Evolutionary conservation across 2,888 invertebrate species (phyloP).

Genomic region (Drosophila meridionalis): DNA sequence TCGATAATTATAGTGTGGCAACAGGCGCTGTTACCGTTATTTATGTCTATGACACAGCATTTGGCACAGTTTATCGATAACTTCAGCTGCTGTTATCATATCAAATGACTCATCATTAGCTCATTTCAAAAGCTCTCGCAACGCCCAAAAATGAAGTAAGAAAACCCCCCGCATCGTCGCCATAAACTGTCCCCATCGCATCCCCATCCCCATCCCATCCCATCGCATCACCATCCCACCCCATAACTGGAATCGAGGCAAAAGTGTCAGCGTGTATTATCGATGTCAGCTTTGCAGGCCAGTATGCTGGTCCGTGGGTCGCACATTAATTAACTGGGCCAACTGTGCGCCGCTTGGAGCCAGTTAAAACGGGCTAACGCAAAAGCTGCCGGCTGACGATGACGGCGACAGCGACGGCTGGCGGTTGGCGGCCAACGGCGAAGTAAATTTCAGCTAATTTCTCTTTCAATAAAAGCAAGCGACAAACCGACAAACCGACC

Average conservation of each 20-base stretch:
- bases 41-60: conserved; percentile 1
- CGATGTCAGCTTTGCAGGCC: conserved; percentile 23
- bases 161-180: not conserved
- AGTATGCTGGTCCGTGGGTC: conserved; percentile 31
- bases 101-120: conserved; percentile 12
- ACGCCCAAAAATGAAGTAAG: not conserved
- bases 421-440: conserved; percentile 45
- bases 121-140: not conserved
- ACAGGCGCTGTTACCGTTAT: not conserved
- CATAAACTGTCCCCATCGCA: not conserved
- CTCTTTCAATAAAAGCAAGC: conserved; percentile 72
- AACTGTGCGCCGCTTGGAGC: conserved; percentile 62
- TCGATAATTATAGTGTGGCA: not conserved
- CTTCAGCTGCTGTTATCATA: not conserved
- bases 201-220: not conserved
- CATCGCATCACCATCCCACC: not conserved
- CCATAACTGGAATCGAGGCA: not conserved
- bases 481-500: not conserved
- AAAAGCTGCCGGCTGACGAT: conserved; percentile 22
- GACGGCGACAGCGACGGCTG: conserved; percentile 34
- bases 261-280: conserved; percentile 17
- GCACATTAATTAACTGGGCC: conserved; percentile 76
- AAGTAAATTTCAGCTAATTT: conserved; percentile 76
- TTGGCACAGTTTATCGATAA: conserved; percentile 1
- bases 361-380: conserved; percentile 32